These are phyloP conservation scores for Lithophane ornitopus DNA, from an alignment of 2,888 invertebrate species.

Conservation along the genomic window DNA sequence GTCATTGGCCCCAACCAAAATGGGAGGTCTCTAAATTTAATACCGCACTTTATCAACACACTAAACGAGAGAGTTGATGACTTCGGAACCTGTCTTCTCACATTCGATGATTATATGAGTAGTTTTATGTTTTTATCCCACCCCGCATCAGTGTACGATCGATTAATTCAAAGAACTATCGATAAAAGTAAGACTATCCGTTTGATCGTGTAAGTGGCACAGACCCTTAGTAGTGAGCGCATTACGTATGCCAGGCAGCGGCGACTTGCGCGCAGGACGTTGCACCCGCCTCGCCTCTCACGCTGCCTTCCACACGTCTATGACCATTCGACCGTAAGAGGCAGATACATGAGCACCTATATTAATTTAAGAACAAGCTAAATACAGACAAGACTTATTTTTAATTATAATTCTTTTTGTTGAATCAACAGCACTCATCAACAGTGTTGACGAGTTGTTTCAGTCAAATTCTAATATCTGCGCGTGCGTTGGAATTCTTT, in stretches of 20 bases:
- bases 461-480: neutral
- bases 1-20: conserved; percentile 37
- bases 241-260: conserved; percentile 86
- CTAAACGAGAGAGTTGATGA: neutral
- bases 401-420: neutral
- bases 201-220: conserved; percentile 47
- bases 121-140: neutral
- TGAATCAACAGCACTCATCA: no score
- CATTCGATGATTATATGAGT: neutral
- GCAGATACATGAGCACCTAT: conserved; percentile 45
- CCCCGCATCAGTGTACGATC: neutral
- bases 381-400: neutral
- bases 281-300: conserved; percentile 82
- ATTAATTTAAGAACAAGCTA: conserved; percentile 9
- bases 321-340: conserved; percentile 65
- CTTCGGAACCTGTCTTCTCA: neutral
- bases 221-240: conserved; percentile 60
- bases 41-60: neutral
- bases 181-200: conserved; percentile 50
- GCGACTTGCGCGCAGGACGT: conserved; percentile 80
- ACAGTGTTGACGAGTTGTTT: neutral
- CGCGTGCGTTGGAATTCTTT: conserved; percentile 11
- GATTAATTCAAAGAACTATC: conserved; percentile 4
- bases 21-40: neutral
- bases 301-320: conserved; percentile 67